phyloP scores from a whole-genome alignment of 1,140 invertebrate species.

The Elysia chlorotica region DNA sequence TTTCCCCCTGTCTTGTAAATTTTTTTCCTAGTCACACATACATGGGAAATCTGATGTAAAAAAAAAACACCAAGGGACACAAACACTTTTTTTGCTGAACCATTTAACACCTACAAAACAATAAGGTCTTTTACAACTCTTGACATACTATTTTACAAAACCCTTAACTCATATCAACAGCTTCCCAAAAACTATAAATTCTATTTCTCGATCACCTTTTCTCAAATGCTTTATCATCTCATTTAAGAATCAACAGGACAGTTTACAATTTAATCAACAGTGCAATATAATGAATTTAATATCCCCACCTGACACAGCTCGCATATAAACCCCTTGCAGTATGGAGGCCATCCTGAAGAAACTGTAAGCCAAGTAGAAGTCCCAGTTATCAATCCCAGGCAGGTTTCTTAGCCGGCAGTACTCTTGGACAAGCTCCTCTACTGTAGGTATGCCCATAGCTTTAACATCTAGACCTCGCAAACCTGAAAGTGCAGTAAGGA shows the following conservation, averaged over 20 bases:
- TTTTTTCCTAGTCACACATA: background rate
- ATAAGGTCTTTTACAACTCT: too few relatives aligned
- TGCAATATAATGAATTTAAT: background rate
- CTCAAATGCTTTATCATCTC: background rate
- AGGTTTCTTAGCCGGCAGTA: conserved; percentile 51
- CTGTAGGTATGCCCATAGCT: conserved; percentile 51
- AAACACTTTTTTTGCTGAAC: too few relatives aligned
- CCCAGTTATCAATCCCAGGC: conserved; percentile 47
- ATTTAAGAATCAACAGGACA: background rate
- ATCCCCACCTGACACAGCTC: conserved; percentile 41
- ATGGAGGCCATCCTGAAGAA: conserved; percentile 62
- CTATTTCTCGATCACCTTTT: conserved; percentile 30
- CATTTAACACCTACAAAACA: too few relatives aligned
- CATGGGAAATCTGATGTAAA: too few relatives aligned
- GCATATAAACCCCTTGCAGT: conserved; percentile 62
- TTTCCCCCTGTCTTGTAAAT: background rate
- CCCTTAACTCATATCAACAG: background rate
- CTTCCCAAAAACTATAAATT: conserved; percentile 29
- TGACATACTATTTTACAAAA: background rate
- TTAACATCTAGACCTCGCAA: background rate
- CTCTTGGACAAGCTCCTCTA: conserved; percentile 46
- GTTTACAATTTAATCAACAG: background rate
- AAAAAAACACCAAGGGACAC: too few relatives aligned
- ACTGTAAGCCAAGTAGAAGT: conserved; percentile 63
- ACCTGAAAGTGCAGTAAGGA: background rate